These are phyloP conservation scores for Bhutanitis thaidina DNA, from an alignment of 2,888 invertebrate species.

Conservation along the genomic window DNA sequence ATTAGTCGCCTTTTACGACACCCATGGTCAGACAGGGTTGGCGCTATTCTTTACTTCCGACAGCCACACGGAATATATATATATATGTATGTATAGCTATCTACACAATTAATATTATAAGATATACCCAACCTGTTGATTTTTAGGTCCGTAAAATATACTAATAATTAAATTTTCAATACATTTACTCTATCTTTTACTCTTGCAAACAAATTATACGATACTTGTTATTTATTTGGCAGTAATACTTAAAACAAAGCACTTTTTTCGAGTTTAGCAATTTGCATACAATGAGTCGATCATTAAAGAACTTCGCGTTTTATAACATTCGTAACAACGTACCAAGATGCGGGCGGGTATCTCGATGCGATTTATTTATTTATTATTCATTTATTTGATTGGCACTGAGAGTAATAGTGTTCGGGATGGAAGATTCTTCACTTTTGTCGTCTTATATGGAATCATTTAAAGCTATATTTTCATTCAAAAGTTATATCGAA, in stretches of 20 bases:
- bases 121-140: too few relatives aligned
- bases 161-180: too few relatives aligned
- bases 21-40: too few relatives aligned
- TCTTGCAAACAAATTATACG: conserved; percentile 3
- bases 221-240: conserved; percentile 7
- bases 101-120: too few relatives aligned
- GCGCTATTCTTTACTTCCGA: too few relatives aligned
- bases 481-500: background rate
- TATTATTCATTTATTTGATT: background rate
- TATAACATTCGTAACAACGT: conserved; percentile 1
- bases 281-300: conserved; percentile 19
- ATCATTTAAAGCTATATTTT: background rate
- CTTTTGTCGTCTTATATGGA: background rate
- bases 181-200: too few relatives aligned
- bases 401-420: background rate
- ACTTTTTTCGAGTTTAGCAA: background rate
- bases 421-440: background rate
- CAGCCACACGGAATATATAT: too few relatives aligned
- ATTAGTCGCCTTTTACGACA: too few relatives aligned
- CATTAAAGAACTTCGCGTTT: conserved; percentile 14
- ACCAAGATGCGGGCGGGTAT: background rate
- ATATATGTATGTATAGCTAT: too few relatives aligned
- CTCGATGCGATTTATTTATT: conserved; percentile 3
- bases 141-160: too few relatives aligned
- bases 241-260: background rate